Base-by-base conservation (phyloP, 2,113 vertebrate genomes). In the Probosciger aterrimus region DNA sequence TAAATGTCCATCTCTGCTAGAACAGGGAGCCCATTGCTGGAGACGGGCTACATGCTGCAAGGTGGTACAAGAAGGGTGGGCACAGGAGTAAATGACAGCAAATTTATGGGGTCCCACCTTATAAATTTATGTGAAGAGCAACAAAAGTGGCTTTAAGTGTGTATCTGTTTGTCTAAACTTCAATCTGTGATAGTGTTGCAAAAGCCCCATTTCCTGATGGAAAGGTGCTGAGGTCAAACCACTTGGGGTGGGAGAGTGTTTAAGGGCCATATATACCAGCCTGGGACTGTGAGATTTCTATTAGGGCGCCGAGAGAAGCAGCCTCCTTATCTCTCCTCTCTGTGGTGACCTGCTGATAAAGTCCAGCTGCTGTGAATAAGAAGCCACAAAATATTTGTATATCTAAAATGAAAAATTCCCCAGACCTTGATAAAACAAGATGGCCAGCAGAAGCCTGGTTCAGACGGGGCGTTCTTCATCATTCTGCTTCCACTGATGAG, bases 81-180 rank as follows among this genome's bases (percentile, higher is more conserved):
- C 86, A 95, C 84, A 62, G 43, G 44, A 90, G 81, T 79, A 91
- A 81, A 82, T 86, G 82, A 84, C 2, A 10, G 74, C 44, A 91
- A 93, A 88, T 96, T 94, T 95, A 87, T 76, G 86, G 82, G 70
- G 74, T 91, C 19, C 57, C 19, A 79, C 25, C 16, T 69, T 91
- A 76, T 18, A 59, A 62, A 89, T 85, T 62, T 67, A 79, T 70
- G 86, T 50, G 74, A 65, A 91, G 76, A 28, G 65, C 41, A 82
- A 74, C 85, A 89, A 95, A 94, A 86, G 23, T 3, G 9, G 31
- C 76, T 96, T 93, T 91, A 82, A 93, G 44, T 28, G 44, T 89
- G 57, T 57, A 71, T 89, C 93, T 80, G 15, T 81, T 49, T 33
- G 52, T 52, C 83, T 93, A 20, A 83, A 76, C 27, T 75, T 88